phyloP scores from a whole-genome alignment of 2,113 vertebrate genomes.

The Falcunculus frontatus region DNA sequence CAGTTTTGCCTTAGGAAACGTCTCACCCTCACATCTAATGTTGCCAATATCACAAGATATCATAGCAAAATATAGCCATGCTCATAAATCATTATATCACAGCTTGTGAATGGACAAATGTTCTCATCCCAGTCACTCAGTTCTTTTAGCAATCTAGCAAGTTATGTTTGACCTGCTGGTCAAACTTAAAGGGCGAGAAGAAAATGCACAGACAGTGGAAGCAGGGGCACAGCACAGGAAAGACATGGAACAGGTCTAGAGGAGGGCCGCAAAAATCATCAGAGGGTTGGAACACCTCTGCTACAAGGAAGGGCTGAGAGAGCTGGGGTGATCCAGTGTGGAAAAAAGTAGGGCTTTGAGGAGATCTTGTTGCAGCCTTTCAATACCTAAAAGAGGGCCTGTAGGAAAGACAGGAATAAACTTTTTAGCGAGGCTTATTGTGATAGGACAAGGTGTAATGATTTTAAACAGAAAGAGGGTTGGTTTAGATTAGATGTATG shows the following conservation, averaged over 20 bases:
- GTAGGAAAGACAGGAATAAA: background rate
- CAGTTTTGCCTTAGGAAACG: background rate
- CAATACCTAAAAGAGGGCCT: background rate
- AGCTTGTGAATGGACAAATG: background rate
- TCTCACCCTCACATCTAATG: background rate
- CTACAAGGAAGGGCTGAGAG: background rate
- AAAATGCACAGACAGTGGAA: background rate
- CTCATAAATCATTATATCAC: background rate
- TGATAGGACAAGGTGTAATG: background rate
- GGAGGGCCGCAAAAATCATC: too few species aligned
- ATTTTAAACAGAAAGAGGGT: background rate
- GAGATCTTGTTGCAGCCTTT: background rate
- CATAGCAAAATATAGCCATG: background rate
- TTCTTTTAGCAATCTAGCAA: background rate
- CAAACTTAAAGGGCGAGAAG: background rate
- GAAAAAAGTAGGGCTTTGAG: background rate
- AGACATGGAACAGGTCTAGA: background rate
- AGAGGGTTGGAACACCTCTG: background rate
- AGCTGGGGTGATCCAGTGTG: background rate
- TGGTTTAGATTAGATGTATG: background rate
- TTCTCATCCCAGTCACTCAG: background rate
- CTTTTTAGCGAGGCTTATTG: background rate
- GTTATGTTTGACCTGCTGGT: background rate
- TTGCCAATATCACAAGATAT: background rate
- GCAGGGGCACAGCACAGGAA: too few species aligned